Evolutionary conservation across 2,797 vertebrate species (phyloP).

Genomic region (Chloroceryle amazona): DNA sequence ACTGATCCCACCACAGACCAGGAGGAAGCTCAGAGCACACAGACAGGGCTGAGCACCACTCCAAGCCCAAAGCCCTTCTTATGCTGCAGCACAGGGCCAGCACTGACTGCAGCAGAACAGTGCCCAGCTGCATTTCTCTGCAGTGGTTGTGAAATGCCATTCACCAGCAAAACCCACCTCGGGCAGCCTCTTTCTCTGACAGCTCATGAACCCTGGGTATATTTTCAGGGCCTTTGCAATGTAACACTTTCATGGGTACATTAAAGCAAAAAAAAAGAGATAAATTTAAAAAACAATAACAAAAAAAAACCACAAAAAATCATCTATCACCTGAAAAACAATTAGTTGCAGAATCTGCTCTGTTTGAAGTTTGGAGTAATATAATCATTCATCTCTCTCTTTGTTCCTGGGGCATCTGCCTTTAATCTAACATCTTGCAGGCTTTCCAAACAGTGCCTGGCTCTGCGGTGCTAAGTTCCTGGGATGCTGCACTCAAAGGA

Average conservation of each 20-base stretch:
- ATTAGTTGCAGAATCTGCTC: not conserved
- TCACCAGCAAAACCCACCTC: not conserved
- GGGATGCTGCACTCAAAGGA: not conserved
- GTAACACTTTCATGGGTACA: not conserved
- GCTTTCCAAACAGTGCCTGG: not conserved
- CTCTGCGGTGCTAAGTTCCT: not conserved
- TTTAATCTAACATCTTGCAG: conserved; percentile 7
- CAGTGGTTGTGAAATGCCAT: fast-evolving
- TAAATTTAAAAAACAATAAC: too few species aligned
- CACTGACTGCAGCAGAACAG: fast-evolving
- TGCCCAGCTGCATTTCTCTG: not conserved
- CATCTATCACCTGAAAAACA: not conserved
- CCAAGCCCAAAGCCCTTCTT: not conserved
- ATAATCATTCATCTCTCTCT: not conserved
- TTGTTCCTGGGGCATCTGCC: conserved; percentile 3
- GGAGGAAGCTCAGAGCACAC: not conserved
- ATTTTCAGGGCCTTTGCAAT: not conserved
- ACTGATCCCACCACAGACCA: fast-evolving
- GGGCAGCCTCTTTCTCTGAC: not conserved
- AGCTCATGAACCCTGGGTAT: not conserved
- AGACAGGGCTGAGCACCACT: not conserved
- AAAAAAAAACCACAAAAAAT: not conserved
- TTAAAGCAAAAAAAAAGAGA: not conserved
- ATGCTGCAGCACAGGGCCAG: not conserved
- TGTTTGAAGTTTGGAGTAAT: not conserved